Conservation (phyloP, 2,888 invertebrate species). For the Therioaphis trifolii region DNA sequence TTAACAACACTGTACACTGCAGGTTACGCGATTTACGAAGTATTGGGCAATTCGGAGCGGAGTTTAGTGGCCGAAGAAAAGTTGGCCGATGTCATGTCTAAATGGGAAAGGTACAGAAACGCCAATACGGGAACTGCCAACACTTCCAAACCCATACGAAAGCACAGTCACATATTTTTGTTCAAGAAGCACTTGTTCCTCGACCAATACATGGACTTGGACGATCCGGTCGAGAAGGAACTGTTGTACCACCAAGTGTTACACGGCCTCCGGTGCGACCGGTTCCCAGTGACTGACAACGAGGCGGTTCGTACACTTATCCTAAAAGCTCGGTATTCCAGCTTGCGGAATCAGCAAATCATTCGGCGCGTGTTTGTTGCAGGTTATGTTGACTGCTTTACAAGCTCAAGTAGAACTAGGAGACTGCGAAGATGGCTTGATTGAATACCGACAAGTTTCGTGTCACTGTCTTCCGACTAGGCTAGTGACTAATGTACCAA, state of each 20-base stretch:
- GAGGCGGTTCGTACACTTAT: constrained; percentile 81
- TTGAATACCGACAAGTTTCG: constrained; percentile 77
- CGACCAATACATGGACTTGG: constrained; percentile 81
- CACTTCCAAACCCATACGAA: constrained; percentile 65
- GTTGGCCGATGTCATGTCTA: constrained; percentile 92
- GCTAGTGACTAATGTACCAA: constrained; percentile 80
- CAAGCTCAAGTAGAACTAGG: constrained; percentile 93
- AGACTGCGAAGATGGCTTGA: constrained; percentile 78
- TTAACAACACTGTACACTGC: constrained; percentile 43
- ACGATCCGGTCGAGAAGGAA: constrained; percentile 92
- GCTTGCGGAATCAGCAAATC: background rate
- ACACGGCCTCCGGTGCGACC: constrained; percentile 88
- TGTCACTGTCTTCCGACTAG: constrained; percentile 86
- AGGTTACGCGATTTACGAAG: constrained; percentile 94
- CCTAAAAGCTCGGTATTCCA: too few relatives aligned
- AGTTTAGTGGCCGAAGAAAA: constrained; percentile 87
- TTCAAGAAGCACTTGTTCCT: constrained; percentile 87
- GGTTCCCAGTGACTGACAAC: constrained; percentile 91
- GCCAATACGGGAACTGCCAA: constrained; percentile 74
- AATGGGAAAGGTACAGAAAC: constrained; percentile 90
- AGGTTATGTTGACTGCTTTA: constrained; percentile 93
- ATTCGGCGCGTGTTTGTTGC: constrained; percentile 64
- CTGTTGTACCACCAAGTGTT: constrained; percentile 92
- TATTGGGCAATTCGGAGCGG: constrained; percentile 86
- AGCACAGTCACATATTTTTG: constrained; percentile 75